A percentile compares a stretch with the other conserved stretches of the same genome.
These are phyloP conservation scores for Lethrus apterus DNA, from an alignment of 1,140 invertebrate genomes.

Conservation along the genomic window DNA sequence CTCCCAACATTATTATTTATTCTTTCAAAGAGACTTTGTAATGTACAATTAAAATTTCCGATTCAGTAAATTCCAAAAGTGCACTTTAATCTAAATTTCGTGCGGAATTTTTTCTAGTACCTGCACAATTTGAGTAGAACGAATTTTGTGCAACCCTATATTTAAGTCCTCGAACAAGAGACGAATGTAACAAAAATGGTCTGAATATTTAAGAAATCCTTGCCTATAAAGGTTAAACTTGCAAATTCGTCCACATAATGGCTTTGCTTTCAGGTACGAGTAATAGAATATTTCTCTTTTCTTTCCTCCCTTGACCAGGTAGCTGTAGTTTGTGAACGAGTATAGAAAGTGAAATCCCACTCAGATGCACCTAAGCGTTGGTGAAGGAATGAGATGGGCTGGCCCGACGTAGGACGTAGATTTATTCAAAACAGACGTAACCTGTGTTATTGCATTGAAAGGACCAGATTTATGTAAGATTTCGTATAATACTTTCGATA, in stretches of 20 bases:
- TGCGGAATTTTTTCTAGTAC: constrained; percentile 1
- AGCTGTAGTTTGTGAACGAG: no score
- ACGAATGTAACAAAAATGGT: constrained; percentile 8
- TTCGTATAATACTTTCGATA: constrained; percentile 15
- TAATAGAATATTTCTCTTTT: constrained; percentile 12
- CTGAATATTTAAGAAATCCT: constrained; percentile 11
- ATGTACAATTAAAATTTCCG: no score
- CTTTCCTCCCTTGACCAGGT: constrained; percentile 14
- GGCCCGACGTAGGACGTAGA: background rate
- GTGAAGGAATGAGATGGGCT: background rate
- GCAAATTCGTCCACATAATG: constrained; percentile 9
- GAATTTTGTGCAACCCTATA: constrained; percentile 12
- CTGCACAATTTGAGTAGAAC: constrained; percentile 13
- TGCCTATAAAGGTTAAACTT: constrained; percentile 2
- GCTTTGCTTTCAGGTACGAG: constrained; percentile 12
- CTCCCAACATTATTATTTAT: no score
- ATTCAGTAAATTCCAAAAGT: no score
- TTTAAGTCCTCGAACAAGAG: constrained; percentile 9
- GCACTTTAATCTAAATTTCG: no score
- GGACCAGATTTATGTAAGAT: constrained; percentile 11
- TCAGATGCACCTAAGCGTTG: background rate
- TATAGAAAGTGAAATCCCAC: background rate
- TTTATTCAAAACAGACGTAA: background rate
- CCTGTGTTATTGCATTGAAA: constrained; percentile 6
- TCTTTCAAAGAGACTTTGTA: no score